phyloP scores from a whole-genome alignment of 2,113 vertebrate species.

The Ictalurus punctatus region DNA sequence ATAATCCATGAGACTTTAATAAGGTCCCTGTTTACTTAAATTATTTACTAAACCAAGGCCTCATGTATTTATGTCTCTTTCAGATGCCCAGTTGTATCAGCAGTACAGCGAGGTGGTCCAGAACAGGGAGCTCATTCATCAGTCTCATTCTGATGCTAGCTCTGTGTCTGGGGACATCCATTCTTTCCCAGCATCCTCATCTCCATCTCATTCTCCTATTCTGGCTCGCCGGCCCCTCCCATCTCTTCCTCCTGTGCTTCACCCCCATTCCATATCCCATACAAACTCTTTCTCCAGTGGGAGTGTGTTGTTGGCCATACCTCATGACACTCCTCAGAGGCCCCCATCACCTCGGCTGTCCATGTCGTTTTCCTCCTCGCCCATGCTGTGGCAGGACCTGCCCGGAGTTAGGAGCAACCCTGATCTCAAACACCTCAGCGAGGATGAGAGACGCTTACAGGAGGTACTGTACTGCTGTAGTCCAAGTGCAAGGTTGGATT shows the following conservation, averaged over 20 bases:
- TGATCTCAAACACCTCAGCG: slow-evolving; percentile 78
- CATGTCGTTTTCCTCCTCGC: slow-evolving; percentile 69
- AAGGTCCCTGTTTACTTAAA: slow-evolving; percentile 1
- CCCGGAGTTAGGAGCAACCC: slow-evolving; percentile 79
- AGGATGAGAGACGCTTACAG: slow-evolving; percentile 85
- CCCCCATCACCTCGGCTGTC: slow-evolving; percentile 76
- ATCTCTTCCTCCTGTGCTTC: slow-evolving; percentile 56
- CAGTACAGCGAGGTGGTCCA: slow-evolving; percentile 88
- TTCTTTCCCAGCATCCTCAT: slow-evolving; percentile 61
- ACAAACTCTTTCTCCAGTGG: slow-evolving; percentile 65
- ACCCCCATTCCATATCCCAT: slow-evolving; percentile 64
- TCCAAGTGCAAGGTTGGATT: neutral
- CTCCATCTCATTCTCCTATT: slow-evolving; percentile 74
- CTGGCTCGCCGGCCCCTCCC: slow-evolving; percentile 81
- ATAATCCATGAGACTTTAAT: neutral
- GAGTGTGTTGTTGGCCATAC: slow-evolving; percentile 67
- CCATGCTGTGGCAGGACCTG: slow-evolving; percentile 91
- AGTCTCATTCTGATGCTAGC: slow-evolving; percentile 77
- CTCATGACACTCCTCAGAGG: slow-evolving; percentile 66
- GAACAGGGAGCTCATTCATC: slow-evolving; percentile 89
- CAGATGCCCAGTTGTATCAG: slow-evolving; percentile 90
- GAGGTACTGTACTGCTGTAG: slow-evolving; percentile 76
- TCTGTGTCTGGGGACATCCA: slow-evolving; percentile 54
- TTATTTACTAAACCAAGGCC: neutral
- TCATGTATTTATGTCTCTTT: neutral